Percentiles rank a stretch among this genome's conserved stretches.
phyloP scores from a whole-genome alignment of 1,140 invertebrate genomes.

The Eubasilissa regina region DNA sequence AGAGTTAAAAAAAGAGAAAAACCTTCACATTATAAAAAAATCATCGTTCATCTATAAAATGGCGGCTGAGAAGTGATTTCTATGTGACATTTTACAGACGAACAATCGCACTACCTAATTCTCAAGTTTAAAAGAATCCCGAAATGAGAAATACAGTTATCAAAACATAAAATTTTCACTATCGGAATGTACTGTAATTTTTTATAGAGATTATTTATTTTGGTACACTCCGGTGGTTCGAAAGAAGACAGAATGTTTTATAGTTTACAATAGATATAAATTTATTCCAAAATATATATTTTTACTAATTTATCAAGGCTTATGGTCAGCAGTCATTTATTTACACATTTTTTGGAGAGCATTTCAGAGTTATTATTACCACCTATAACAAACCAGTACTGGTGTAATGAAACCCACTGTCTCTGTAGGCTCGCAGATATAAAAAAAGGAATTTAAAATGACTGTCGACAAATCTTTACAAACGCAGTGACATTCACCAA shows the following conservation, averaged over 20 bases:
- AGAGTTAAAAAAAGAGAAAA: constrained; percentile 19
- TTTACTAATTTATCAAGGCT: background rate
- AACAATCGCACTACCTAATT: constrained; percentile 38
- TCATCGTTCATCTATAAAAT: constrained; percentile 58
- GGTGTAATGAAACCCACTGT: too few relatives aligned
- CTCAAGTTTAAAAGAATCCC: background rate
- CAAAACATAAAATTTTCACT: background rate
- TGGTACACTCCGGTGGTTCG: background rate
- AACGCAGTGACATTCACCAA: too few relatives aligned
- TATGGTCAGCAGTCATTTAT: too few relatives aligned
- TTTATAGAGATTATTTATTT: background rate
- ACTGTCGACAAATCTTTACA: too few relatives aligned
- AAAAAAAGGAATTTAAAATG: too few relatives aligned
- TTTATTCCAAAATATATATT: background rate
- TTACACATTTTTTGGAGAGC: too few relatives aligned
- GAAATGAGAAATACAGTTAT: constrained; percentile 27
- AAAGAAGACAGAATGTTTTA: background rate
- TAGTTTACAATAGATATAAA: background rate
- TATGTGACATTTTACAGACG: constrained; percentile 16
- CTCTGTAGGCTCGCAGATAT: too few relatives aligned
- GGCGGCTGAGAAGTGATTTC: background rate
- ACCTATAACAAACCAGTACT: too few relatives aligned
- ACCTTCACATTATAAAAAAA: constrained; percentile 44
- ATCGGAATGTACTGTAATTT: background rate
- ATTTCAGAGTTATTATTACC: too few relatives aligned